phyloP scores from a whole-genome alignment of 1,140 invertebrate species.

The Polypedilum pembai region DNA sequence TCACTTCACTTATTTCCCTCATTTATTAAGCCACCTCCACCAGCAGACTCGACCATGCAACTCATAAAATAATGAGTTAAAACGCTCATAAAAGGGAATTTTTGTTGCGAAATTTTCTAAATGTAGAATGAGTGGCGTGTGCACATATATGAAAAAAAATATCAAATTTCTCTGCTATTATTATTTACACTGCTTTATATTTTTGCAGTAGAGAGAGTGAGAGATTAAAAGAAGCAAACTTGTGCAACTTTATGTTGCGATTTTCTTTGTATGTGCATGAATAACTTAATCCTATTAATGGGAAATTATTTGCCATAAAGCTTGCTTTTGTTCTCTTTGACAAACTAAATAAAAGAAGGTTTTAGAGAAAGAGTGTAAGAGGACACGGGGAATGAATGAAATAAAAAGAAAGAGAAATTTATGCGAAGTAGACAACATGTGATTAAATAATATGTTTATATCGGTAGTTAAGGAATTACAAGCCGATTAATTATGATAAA shows the following conservation, averaged over 20 bases:
- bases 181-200: no score
- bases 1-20: background rate
- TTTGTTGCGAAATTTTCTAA: background rate
- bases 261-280: background rate
- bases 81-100: constrained; percentile 20
- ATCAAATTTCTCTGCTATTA: constrained; percentile 1
- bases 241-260: background rate
- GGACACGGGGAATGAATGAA: no score
- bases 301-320: constrained; percentile 24
- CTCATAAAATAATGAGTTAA: constrained; percentile 26
- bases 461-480: no score
- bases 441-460: no score
- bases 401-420: no score
- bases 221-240: background rate
- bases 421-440: no score
- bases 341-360: no score
- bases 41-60: background rate
- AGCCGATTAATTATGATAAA: no score
- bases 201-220: background rate
- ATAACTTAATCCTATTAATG: constrained; percentile 24
- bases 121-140: background rate
- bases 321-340: background rate
- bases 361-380: no score
- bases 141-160: background rate
- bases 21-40: background rate